Evolutionary conservation across 2,888 invertebrate genomes (phyloP).

Genomic region (Mythimna impura): DNA sequence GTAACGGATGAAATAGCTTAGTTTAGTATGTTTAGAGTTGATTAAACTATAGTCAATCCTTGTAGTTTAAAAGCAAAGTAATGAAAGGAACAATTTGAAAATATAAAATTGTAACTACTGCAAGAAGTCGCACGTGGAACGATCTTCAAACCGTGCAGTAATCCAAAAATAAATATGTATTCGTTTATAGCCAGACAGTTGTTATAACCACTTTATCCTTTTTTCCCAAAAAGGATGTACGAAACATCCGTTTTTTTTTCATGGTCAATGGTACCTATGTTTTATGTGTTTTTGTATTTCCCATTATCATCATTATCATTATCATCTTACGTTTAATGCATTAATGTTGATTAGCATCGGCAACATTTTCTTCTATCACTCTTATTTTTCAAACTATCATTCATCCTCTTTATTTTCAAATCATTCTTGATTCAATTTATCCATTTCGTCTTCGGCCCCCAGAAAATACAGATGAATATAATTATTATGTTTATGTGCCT

Average conservation of each 20-base stretch:
- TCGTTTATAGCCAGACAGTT: constrained; percentile 11
- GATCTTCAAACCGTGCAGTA: neutral
- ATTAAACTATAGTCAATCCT: too few species aligned
- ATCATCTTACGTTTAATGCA: neutral
- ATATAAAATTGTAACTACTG: neutral
- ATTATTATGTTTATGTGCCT: too few species aligned
- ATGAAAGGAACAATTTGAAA: too few species aligned
- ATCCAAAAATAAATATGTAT: constrained; percentile 32
- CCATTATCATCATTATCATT: neutral
- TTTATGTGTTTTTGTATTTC: neutral
- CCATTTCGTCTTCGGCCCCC: neutral
- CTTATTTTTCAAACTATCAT: neutral
- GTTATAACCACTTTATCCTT: constrained; percentile 13
- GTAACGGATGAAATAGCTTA: too few species aligned
- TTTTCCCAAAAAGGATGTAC: too few species aligned
- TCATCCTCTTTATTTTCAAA: neutral
- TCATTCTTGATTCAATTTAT: neutral
- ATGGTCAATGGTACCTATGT: constrained; percentile 10
- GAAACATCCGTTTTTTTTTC: too few species aligned
- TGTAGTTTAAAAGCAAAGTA: too few species aligned
- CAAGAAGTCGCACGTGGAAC: neutral
- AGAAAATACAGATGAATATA: neutral
- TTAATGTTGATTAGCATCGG: neutral
- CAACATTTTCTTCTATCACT: neutral
- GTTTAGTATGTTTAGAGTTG: too few species aligned